These are phyloP conservation scores for Taenioides sp. DNA, from an alignment of 2,797 vertebrate species.

Conservation along the genomic window DNA sequence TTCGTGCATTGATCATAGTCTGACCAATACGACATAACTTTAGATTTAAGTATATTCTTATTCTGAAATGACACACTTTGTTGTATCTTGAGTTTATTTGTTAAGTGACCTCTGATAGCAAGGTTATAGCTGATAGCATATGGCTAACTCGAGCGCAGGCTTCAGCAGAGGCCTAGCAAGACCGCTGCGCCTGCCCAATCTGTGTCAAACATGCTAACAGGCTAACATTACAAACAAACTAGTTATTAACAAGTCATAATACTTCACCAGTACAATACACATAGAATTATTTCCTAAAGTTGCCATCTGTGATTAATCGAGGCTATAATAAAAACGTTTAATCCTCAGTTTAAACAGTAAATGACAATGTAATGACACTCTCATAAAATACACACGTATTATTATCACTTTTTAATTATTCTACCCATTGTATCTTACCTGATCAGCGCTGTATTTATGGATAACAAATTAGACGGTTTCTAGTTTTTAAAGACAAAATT, in stretches of 20 bases:
- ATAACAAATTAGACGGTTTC: neutral
- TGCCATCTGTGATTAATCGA: neutral
- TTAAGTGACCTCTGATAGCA: conserved; percentile 62
- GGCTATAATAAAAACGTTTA: neutral
- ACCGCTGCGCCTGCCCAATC: conserved; percentile 2
- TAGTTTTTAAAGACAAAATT: neutral
- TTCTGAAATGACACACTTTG: accelerated
- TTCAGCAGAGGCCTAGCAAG: conserved; percentile 33
- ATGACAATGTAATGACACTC: neutral
- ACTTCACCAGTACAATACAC: neutral
- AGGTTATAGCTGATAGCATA: conserved; percentile 44
- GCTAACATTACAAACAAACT: neutral
- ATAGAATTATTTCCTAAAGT: neutral
- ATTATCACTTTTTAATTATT: neutral
- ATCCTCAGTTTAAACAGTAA: neutral
- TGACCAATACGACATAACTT: neutral
- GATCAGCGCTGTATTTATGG: too few relatives aligned
- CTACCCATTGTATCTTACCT: neutral
- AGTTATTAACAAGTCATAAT: neutral
- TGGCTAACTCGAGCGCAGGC: conserved; percentile 29
- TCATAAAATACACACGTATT: neutral
- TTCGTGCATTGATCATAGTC: neutral
- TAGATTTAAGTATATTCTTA: accelerated
- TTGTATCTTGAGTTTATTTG: neutral
- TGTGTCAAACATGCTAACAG: neutral